These are phyloP conservation scores for Beroe forskalii DNA, from an alignment of 37 sponge, comb jelly and placozoan genomes.

Conservation along the genomic window DNA sequence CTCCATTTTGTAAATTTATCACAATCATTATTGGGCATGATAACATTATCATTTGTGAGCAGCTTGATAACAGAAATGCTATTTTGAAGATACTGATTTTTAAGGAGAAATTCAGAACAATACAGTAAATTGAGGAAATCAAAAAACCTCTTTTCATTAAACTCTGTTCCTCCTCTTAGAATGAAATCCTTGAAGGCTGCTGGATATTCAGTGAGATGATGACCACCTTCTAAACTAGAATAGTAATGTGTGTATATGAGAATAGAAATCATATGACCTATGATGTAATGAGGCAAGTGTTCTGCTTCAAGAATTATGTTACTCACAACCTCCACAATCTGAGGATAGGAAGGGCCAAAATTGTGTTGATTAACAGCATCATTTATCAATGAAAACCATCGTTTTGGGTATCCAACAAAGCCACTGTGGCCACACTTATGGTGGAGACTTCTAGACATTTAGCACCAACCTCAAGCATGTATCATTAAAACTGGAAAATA, in stretches of 20 bases:
- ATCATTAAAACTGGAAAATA: too few species aligned
- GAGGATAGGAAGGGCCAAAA: not conserved
- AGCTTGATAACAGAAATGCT: not conserved
- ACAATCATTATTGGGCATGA: not conserved
- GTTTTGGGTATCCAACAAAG: not conserved
- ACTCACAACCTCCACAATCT: not conserved
- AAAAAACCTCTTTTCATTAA: not conserved
- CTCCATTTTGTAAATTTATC: not conserved
- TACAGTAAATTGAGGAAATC: not conserved
- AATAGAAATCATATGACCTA: not conserved
- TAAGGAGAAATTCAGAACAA: not conserved
- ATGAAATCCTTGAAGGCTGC: not conserved
- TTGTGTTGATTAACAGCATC: not conserved
- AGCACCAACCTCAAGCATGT: too few species aligned
- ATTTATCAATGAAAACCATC: not conserved
- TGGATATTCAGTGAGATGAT: not conserved
- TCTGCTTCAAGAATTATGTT: not conserved
- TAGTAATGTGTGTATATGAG: not conserved
- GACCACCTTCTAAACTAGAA: not conserved
- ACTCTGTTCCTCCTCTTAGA: not conserved
- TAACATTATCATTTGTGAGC: not conserved
- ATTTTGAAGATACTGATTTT: not conserved
- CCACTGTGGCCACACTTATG: not conserved
- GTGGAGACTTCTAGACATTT: too few species aligned
- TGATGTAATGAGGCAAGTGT: not conserved